A percentile compares a stretch with the other conserved stretches of the same genome.
These are phyloP conservation scores for Dynastes hyllus DNA, from an alignment of 2,888 invertebrate genomes.

Conservation along the genomic window DNA sequence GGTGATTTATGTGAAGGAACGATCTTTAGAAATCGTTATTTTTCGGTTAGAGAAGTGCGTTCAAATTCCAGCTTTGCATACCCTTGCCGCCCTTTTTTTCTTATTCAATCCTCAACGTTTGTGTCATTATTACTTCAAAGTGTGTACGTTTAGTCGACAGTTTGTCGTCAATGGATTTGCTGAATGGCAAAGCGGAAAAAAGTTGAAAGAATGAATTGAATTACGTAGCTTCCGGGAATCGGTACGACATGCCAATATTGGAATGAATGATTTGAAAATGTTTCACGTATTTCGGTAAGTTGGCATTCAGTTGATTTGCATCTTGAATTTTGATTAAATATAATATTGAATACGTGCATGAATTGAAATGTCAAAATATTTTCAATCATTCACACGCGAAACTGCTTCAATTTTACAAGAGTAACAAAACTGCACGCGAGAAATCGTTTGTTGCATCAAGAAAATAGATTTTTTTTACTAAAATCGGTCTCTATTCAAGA, in stretches of 20 bases:
- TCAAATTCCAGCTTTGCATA: conserved; percentile 1
- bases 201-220: not conserved
- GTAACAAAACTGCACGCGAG: too few relatives aligned
- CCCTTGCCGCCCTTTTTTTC: not conserved
- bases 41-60: conserved; percentile 37
- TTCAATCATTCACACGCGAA: too few relatives aligned
- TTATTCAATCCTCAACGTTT: conserved; percentile 8
- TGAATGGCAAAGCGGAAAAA: conserved; percentile 3
- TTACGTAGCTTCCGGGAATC: conserved; percentile 17
- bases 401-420: too few relatives aligned
- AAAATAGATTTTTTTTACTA: too few relatives aligned
- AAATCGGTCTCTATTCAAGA: too few relatives aligned
- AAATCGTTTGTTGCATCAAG: too few relatives aligned
- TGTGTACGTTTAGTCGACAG: not conserved
- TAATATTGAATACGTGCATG: too few relatives aligned
- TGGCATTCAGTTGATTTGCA: not conserved
- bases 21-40: conserved; percentile 43
- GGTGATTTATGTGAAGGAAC: conserved; percentile 40
- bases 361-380: too few relatives aligned
- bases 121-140: not conserved
- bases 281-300: not conserved
- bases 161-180: conserved; percentile 13
- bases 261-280: not conserved
- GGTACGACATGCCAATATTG: conserved; percentile 5
- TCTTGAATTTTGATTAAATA: not conserved